phyloP scores from a whole-genome alignment of 2,888 invertebrate genomes.

The Phasia obesa region DNA sequence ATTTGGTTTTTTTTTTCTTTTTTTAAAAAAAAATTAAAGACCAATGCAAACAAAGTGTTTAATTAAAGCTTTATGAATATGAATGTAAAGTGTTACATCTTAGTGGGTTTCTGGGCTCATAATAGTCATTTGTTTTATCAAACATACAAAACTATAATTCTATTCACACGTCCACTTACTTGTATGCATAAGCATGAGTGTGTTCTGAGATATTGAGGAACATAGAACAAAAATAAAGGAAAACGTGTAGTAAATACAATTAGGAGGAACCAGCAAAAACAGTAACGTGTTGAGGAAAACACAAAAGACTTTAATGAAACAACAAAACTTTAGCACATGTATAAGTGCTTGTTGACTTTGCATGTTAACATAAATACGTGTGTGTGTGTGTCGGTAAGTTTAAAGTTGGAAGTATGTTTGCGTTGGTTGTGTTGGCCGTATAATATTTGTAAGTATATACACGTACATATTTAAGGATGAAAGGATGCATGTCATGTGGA shows the following conservation, averaged over 20 bases:
- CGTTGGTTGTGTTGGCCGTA: neutral
- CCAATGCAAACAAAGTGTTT: too few relatives aligned
- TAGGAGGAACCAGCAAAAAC: conserved; percentile 20
- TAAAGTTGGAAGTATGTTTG: neutral
- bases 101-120: neutral
- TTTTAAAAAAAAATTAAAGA: too few relatives aligned
- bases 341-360: neutral
- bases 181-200: neutral
- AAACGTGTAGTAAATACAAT: conserved; percentile 27
- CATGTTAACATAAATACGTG: neutral
- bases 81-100: neutral
- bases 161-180: neutral
- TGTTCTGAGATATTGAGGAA: neutral
- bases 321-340: conserved; percentile 6
- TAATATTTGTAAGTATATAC: neutral
- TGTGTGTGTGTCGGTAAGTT: neutral
- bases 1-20: too few relatives aligned
- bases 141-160: neutral
- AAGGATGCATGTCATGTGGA: too few relatives aligned
- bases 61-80: too few relatives aligned
- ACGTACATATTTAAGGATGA: too few relatives aligned
- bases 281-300: conserved; percentile 39
- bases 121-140: conserved; percentile 12
- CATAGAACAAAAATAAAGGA: conserved; percentile 16
- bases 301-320: conserved; percentile 42